Evolutionary conservation across 2,888 invertebrate species (phyloP), one percentile per base, ranked within the genome.

Genomic region (Acanthococcus lagerstroemiae): DNA sequence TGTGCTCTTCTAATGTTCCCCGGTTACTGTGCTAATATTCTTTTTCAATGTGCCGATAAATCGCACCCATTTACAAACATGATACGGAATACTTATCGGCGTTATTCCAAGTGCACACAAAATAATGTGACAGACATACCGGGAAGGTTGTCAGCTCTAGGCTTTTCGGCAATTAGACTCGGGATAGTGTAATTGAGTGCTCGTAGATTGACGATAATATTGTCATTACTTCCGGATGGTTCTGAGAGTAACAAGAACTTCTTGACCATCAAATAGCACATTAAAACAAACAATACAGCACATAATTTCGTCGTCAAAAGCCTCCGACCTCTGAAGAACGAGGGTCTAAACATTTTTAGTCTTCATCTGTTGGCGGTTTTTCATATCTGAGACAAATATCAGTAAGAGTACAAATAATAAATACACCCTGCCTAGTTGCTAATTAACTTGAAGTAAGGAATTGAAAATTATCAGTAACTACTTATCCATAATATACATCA

Each of bases 101-200:
- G 12, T 19, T 17, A 5, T 6, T 19, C 4, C 15, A 24, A 52
- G 24, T 9, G 5, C 2, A 21, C 21, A 2, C 12, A n/a, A 48
- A 48, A 48, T 1, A 19, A 21, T 22, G 1, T 52, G 2, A 15
- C 15, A 21, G 5, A 21, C 19, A 5, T n/a, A 17, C 22, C 22
- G 15, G 19, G 9, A 24, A 22, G 9, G 22, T 22, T 44, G 19
- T 67, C 30, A 30, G 46, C 50, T n/a, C n/a, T n/a, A n/a, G n/a
- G n/a, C n/a, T n/a, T n/a, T 61, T 61, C 61, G 25, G 61, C 61
- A 12, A 61, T 61, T 15, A 61, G 52, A 19, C 37, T 27, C 21
- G 61, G 61, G 30, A 61, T 30, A 52, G 61, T 37, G n/a, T 61
- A 52, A 52, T 61, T 61, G 2, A 61, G 21, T 22, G 61, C 50